Conservation (phyloP, 1,140 invertebrate genomes). For the Maniola jurtina region DNA sequence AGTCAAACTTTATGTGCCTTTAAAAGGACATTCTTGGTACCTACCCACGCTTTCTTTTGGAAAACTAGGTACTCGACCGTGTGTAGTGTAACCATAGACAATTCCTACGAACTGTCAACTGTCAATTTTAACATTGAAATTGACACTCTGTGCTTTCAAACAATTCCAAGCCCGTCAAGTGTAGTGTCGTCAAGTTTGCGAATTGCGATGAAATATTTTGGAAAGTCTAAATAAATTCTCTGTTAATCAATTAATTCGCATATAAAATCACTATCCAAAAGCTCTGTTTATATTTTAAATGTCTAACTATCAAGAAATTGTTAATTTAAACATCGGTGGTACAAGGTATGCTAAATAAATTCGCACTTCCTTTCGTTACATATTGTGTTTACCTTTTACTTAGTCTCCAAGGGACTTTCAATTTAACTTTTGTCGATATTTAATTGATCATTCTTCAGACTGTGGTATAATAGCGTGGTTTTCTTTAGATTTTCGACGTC, state of each 20-base stretch:
- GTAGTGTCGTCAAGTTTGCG: neutral
- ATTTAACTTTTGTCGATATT: neutral
- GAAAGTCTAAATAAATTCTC: constrained; percentile 2
- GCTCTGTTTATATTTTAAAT: constrained; percentile 35
- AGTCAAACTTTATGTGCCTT: too few species aligned
- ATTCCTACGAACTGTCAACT: neutral
- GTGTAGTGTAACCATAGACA: neutral
- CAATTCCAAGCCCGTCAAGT: neutral
- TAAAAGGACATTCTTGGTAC: too few species aligned
- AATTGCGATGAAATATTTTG: neutral
- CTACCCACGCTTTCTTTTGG: too few species aligned
- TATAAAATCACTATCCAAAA: neutral
- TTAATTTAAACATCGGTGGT: constrained; percentile 69
- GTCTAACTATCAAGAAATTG: constrained; percentile 74
- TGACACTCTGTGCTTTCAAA: too few species aligned
- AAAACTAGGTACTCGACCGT: too few species aligned
- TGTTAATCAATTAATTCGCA: neutral
- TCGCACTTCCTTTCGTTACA: constrained; percentile 3
- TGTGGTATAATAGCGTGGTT: neutral
- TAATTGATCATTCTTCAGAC: neutral
- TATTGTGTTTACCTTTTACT: constrained; percentile 16
- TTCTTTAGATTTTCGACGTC: constrained; percentile 95
- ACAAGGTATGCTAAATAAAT: constrained; percentile 50
- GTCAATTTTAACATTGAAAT: too few species aligned
- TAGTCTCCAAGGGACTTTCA: neutral